Percentiles rank a stretch among this genome's conserved stretches.
These are phyloP conservation scores for Scyliorhinus canicula DNA, from an alignment of 2,797 vertebrate genomes.

Conservation along the genomic window DNA sequence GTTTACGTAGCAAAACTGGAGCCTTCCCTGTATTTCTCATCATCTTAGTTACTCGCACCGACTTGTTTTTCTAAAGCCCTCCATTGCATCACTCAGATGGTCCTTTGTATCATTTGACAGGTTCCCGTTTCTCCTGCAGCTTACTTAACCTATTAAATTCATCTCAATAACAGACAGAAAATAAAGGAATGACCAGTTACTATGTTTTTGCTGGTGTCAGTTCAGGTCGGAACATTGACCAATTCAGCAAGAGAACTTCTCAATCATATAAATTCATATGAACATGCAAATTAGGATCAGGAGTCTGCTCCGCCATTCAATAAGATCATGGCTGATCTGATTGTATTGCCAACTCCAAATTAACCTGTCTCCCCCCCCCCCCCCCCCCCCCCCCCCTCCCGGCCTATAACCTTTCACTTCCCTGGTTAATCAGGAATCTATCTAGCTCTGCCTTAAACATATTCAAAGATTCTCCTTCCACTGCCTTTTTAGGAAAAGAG, in stretches of 20 bases:
- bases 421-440: too few relatives aligned
- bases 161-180: neutral
- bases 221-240: neutral
- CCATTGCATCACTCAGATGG: neutral
- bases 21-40: neutral
- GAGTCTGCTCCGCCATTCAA: too few relatives aligned
- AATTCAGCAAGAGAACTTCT: neutral
- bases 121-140: neutral
- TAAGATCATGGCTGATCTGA: too few relatives aligned
- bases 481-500: too few relatives aligned
- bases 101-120: neutral
- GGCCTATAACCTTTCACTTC: too few relatives aligned
- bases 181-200: neutral
- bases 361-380: too few relatives aligned
- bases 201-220: neutral
- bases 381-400: too few relatives aligned
- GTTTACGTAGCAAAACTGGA: neutral
- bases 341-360: too few relatives aligned
- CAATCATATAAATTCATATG: neutral
- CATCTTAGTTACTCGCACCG: neutral
- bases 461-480: too few relatives aligned
- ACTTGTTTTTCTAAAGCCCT: neutral
- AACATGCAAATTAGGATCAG: too few relatives aligned
- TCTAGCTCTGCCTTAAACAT: too few relatives aligned
- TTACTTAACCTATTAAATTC: neutral